Percentiles rank a stretch among this genome's conserved stretches.
phyloP scores from a whole-genome alignment of 2,888 invertebrate species.

The Harpagoxenus sublaevis region DNA sequence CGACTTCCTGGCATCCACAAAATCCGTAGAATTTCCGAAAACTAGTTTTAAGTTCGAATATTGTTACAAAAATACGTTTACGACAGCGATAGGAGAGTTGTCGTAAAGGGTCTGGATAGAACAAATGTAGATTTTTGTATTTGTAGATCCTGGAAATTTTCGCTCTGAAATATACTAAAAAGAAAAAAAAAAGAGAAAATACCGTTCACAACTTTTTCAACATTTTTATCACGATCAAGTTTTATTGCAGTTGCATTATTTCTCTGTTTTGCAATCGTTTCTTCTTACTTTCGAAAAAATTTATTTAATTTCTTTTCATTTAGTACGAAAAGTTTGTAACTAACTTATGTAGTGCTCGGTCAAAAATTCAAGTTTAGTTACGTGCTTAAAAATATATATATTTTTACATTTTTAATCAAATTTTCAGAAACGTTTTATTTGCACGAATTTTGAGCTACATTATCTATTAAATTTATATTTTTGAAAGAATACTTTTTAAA shows the following conservation, averaged over 20 bases:
- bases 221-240: not conserved
- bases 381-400: not conserved
- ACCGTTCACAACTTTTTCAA: not conserved
- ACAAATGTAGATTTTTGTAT: not conserved
- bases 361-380: not conserved
- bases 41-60: constrained; percentile 16
- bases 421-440: not conserved
- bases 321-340: not conserved
- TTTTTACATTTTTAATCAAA: not conserved
- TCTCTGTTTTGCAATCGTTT: not conserved
- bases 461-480: not conserved
- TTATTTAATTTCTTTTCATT: not conserved
- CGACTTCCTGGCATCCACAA: not conserved
- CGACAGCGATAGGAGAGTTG: not conserved
- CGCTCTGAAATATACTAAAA: not conserved
- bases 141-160: not conserved
- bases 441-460: not conserved
- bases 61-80: not conserved
- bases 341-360: not conserved
- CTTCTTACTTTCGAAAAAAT: not conserved
- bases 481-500: not conserved
- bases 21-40: not conserved
- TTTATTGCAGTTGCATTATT: not conserved
- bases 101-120: not conserved
- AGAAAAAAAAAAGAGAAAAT: not conserved